phyloP scores from a whole-genome alignment of 2,888 invertebrate genomes.

The Tachina grossa region DNA sequence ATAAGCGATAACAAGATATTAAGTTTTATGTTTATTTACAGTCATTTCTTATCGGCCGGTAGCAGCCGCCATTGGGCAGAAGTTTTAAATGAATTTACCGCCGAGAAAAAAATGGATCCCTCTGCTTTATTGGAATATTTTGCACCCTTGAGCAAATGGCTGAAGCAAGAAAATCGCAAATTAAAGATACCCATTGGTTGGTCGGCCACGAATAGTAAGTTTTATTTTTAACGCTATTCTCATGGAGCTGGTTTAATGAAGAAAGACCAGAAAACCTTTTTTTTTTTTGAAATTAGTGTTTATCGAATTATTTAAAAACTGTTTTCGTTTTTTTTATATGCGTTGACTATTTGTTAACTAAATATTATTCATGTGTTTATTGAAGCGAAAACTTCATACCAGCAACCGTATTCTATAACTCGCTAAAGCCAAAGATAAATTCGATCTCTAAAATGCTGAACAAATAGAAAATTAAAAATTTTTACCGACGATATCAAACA shows the following conservation, averaged over 20 bases:
- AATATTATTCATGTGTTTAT: too few species aligned
- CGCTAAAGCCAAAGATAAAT: too few species aligned
- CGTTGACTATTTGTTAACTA: too few species aligned
- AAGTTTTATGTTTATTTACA: constrained; percentile 84
- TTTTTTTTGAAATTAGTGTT: background rate
- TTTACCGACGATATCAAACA: too few species aligned
- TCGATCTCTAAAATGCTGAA: too few species aligned
- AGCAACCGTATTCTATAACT: too few species aligned
- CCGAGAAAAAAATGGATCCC: constrained; percentile 89
- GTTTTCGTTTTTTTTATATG: too few species aligned
- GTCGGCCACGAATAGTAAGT: constrained; percentile 82
- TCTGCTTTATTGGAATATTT: constrained; percentile 91
- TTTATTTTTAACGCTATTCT: background rate
- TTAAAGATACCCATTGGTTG: constrained; percentile 86
- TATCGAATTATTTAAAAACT: too few species aligned
- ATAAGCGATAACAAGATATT: background rate
- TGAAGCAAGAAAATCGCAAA: constrained; percentile 87
- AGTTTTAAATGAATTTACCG: constrained; percentile 91
- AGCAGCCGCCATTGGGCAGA: constrained; percentile 90
- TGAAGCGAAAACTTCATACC: too few species aligned
- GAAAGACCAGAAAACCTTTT: background rate
- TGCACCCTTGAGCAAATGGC: constrained; percentile 89
- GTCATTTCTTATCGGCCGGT: constrained; percentile 87
- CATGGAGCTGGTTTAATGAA: background rate
- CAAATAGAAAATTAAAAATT: too few species aligned